Percentiles rank a stretch among this genome's conserved stretches.
These are phyloP conservation scores for Caenorhabditis sp. DNA, from an alignment of 2,888 invertebrate species.

Conservation along the genomic window DNA sequence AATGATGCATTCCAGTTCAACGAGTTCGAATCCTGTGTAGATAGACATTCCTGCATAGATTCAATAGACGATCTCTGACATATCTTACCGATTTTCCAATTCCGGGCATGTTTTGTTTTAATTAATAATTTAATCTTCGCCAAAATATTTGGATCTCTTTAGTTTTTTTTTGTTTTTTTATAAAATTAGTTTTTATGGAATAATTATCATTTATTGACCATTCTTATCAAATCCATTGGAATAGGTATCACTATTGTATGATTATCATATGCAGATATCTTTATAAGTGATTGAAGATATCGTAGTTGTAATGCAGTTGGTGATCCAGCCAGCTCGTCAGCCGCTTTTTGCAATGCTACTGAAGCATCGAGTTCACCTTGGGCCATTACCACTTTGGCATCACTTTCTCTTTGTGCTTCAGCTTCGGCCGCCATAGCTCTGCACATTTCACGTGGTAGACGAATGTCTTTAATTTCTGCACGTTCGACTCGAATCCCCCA, in stretches of 20 bases:
- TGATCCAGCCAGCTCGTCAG: constrained; percentile 50
- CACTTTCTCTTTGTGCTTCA: constrained; percentile 62
- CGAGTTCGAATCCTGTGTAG: constrained; percentile 36
- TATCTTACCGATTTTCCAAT: not conserved
- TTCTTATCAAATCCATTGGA: constrained; percentile 35
- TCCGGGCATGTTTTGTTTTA: constrained; percentile 5
- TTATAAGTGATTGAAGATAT: constrained; percentile 60
- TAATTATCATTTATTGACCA: not conserved
- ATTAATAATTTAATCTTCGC: not conserved
- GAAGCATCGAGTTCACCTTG: constrained; percentile 61
- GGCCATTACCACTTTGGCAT: constrained; percentile 62
- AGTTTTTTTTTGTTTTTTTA: constrained; percentile 6
- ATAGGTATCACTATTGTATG: constrained; percentile 62
- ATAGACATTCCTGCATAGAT: not conserved
- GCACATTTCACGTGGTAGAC: constrained; percentile 59
- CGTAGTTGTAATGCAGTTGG: constrained; percentile 58
- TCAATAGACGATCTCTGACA: not conserved
- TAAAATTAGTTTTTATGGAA: not conserved
- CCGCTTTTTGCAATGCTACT: constrained; percentile 56
- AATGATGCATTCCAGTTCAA: constrained; percentile 14
- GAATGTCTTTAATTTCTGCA: constrained; percentile 68
- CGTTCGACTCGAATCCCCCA: constrained; percentile 68
- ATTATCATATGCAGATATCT: constrained; percentile 62
- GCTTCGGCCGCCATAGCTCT: constrained; percentile 65
- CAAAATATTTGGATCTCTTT: constrained; percentile 7